These are phyloP conservation scores for Gallinago solitaria DNA, from an alignment of 2,797 vertebrate species.

Conservation along the genomic window DNA sequence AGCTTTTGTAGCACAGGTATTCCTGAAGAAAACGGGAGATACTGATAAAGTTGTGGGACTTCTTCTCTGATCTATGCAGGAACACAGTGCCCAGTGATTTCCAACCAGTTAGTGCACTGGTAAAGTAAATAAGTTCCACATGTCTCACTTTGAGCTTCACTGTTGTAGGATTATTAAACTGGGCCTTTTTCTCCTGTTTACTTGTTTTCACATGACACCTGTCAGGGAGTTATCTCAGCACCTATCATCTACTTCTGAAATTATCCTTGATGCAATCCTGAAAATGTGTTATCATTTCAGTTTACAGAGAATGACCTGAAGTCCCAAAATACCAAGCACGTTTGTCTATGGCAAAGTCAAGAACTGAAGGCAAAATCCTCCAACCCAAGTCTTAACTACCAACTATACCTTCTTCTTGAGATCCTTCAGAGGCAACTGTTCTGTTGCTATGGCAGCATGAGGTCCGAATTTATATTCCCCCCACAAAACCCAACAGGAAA, in stretches of 20 bases:
- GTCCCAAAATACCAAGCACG: neutral
- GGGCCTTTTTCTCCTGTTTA: neutral
- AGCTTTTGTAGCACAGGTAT: neutral
- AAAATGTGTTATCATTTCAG: neutral
- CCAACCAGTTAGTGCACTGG: neutral
- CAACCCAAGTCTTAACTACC: neutral
- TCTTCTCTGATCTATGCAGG: neutral
- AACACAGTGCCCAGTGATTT: neutral
- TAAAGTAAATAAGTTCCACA: neutral
- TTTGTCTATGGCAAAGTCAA: neutral
- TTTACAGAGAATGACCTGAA: neutral
- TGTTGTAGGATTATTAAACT: neutral
- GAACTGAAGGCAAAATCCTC: neutral
- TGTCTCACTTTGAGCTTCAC: neutral
- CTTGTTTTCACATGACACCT: neutral
- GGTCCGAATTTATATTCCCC: neutral
- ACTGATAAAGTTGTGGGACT: neutral
- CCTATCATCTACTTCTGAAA: neutral
- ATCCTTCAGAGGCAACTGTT: neutral
- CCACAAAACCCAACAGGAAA: neutral
- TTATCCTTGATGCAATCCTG: neutral
- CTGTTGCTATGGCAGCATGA: neutral
- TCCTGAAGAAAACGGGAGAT: neutral
- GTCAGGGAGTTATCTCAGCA: neutral
- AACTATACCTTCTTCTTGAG: neutral